Evolutionary conservation across 2,797 vertebrate species (phyloP).

Genomic region (Thripadectes ignobilis): DNA sequence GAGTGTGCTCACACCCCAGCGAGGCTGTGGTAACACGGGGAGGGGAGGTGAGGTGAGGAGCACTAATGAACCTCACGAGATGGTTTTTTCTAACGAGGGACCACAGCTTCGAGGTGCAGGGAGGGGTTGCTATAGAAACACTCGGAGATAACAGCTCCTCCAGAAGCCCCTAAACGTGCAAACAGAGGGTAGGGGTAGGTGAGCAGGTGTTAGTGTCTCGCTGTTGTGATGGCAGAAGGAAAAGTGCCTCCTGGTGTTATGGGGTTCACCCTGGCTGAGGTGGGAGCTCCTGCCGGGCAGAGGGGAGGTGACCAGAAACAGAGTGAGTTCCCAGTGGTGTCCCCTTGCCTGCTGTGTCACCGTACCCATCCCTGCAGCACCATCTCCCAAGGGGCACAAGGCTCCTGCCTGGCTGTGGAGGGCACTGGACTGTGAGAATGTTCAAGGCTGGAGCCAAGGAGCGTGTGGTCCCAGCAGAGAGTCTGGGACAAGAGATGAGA

Average conservation of each 20-base stretch:
- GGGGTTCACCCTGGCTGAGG: accelerated
- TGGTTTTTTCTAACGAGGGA: background rate
- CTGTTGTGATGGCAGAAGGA: background rate
- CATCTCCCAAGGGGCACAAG: accelerated
- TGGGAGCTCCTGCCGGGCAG: background rate
- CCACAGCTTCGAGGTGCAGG: background rate
- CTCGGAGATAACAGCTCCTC: background rate
- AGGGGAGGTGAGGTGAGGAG: background rate
- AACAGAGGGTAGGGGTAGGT: background rate
- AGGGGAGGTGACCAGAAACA: background rate
- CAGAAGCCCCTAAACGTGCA: background rate
- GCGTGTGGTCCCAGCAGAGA: background rate
- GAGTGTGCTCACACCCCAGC: background rate
- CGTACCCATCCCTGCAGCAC: accelerated
- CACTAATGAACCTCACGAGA: background rate
- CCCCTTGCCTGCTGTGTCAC: background rate
- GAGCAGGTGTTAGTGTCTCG: background rate
- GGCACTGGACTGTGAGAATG: background rate
- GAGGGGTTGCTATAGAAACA: conserved; percentile 60
- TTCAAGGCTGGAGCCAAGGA: background rate
- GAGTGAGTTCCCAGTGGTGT: accelerated
- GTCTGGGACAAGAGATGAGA: background rate
- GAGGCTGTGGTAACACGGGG: accelerated
- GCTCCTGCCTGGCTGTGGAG: background rate
- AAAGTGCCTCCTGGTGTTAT: accelerated